Evolutionary conservation across 2,113 vertebrate genomes (phyloP).

Genomic region (Pituophis catenifer): DNA sequence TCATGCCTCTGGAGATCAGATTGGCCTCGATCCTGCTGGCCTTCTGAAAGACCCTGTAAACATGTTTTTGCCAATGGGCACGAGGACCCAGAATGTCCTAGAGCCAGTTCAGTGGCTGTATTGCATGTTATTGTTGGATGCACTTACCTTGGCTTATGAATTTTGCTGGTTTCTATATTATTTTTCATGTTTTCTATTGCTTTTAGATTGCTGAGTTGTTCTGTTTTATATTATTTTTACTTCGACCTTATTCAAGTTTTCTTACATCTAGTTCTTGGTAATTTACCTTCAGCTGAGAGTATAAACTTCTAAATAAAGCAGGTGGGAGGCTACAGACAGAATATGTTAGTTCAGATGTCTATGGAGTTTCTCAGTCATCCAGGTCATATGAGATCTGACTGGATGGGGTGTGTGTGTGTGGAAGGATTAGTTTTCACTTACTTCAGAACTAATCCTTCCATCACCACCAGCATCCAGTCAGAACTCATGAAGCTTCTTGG

Average conservation of each 20-base stretch:
- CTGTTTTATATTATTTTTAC: not conserved
- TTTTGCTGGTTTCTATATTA: not conserved
- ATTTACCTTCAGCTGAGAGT: not conserved
- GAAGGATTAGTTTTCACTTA: too few species aligned
- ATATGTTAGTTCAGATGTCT: too few species aligned
- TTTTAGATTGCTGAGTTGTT: not conserved
- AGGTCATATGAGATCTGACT: too few species aligned
- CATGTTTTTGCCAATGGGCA: not conserved
- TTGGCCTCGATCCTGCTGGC: not conserved
- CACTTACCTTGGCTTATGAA: not conserved
- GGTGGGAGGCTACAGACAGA: not conserved
- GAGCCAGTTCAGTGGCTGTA: not conserved
- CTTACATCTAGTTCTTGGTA: not conserved
- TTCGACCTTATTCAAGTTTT: too few species aligned
- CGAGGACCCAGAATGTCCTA: not conserved
- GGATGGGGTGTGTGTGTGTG: too few species aligned
- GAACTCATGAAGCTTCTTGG: too few species aligned
- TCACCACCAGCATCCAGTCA: too few species aligned
- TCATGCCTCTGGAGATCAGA: not conserved
- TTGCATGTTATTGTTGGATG: not conserved
- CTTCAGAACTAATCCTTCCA: too few species aligned
- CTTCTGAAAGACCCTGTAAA: not conserved
- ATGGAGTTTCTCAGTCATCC: too few species aligned
- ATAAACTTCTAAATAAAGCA: not conserved
- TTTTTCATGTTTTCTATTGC: not conserved